Percentiles rank a stretch among this genome's conserved stretches.
These are phyloP conservation scores for Andrena fulva DNA, from an alignment of 2,888 invertebrate species.

Conservation along the genomic window DNA sequence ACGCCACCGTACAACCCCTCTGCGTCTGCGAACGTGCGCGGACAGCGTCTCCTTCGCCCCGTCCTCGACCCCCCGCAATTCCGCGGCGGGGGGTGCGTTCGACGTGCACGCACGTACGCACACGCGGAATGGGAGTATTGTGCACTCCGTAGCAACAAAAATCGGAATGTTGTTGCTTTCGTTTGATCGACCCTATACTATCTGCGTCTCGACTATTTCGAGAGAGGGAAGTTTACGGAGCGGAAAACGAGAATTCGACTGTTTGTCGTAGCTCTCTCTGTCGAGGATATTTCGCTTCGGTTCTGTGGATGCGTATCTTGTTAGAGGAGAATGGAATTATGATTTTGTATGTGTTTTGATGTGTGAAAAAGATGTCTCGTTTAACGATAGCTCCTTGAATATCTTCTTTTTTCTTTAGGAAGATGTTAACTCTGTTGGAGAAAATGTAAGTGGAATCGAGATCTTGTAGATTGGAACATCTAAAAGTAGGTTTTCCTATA, in stretches of 20 bases:
- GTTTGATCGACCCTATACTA: constrained; percentile 16
- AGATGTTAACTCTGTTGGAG: too few relatives aligned
- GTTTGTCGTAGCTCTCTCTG: background rate
- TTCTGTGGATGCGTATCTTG: background rate
- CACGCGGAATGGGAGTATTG: constrained; percentile 25
- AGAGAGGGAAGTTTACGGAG: constrained; percentile 9
- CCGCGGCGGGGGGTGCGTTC: constrained; percentile 25
- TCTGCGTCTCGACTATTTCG: constrained; percentile 3
- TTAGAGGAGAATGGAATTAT: background rate
- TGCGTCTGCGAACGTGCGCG: constrained; percentile 28
- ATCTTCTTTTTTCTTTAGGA: too few relatives aligned
- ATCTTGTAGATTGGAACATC: too few relatives aligned
- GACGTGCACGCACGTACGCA: constrained; percentile 43
- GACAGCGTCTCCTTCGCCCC: constrained; percentile 14
- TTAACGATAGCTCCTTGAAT: too few relatives aligned
- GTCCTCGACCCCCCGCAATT: constrained; percentile 22
- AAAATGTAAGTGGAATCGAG: too few relatives aligned
- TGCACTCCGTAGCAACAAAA: constrained; percentile 33
- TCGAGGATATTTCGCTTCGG: background rate
- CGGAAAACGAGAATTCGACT: background rate
- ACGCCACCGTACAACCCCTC: constrained; percentile 30
- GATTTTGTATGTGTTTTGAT: too few relatives aligned
- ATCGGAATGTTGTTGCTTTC: constrained; percentile 16
- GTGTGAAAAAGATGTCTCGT: too few relatives aligned
- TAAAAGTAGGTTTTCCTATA: too few relatives aligned